Base-by-base conservation (phyloP, 2,113 vertebrate species). In the Oxyura jamaicensis region DNA sequence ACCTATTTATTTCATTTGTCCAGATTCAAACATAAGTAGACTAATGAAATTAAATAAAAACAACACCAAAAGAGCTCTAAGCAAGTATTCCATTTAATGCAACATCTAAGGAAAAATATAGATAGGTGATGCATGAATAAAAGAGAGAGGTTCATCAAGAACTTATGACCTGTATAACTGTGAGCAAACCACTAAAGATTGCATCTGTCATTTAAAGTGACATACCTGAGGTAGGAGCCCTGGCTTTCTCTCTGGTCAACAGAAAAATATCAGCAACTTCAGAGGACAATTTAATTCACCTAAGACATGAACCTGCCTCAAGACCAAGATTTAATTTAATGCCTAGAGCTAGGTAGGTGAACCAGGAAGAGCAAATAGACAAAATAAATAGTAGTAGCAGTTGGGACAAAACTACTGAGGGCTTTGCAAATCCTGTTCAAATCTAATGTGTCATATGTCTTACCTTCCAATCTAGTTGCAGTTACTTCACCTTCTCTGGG, bases 361-460 rank as follows among this genome's bases (percentile, higher is more conserved):
- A 81, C 31, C 28, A 86, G 53, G 41, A 79, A 89, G 26, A 87
- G 41, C n/a, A 95, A 79, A 91, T 41, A 62, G 7, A 55, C 8
- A 63, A 74, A 91, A 59, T 62, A 69, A 93, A 90, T 18, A 55
- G 14, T 35, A 53, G 71, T 19, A 82, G 74, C 53, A 44, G 18
- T 8, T 67, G 31, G 75, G 75, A 79, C 78, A 89, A 92, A 97
- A 83, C 31, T 66, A 41, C 26, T 56, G 48, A 87, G 33, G 53
- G 74, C 5, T 91, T 92, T 89, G 42, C 33, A 96, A 96, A 94
- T 74, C 82, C 84, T 88, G 25, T 67, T 63, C 58, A 48, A 93
- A 86, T 52, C 16, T 46, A 71, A 86, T 13, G 28, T 80, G 63
- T 46, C 46, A 67, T 73, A 74, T 77, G 87, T 80, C 29, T 59